These are phyloP conservation scores for Ditylenchus weischeri DNA, from an alignment of 2,888 invertebrate species.

Conservation along the genomic window DNA sequence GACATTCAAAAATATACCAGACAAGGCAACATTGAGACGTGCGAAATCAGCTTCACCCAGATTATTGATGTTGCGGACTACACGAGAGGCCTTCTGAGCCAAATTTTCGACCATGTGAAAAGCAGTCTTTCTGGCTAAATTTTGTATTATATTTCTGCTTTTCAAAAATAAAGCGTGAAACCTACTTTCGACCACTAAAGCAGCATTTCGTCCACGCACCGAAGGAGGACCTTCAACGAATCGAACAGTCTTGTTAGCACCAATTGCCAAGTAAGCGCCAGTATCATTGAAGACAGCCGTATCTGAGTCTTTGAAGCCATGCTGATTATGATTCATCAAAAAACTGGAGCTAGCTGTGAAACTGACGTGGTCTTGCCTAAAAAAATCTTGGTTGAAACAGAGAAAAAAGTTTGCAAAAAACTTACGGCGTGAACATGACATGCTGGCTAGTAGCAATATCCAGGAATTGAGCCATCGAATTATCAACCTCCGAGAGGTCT, in stretches of 20 bases:
- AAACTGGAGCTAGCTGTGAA: slow-evolving; percentile 12
- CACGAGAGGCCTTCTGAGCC: slow-evolving; percentile 11
- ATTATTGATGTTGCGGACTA: slow-evolving; percentile 9
- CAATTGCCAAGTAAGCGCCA: slow-evolving; percentile 21
- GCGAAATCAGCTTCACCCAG: not conserved
- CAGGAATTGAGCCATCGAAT: slow-evolving; percentile 19
- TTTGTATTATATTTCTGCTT: not conserved
- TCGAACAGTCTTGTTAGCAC: slow-evolving; percentile 21
- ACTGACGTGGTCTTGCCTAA: slow-evolving; percentile 6
- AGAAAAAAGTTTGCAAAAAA: not conserved
- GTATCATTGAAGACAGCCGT: slow-evolving; percentile 12
- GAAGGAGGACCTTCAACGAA: slow-evolving; percentile 10
- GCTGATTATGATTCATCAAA: slow-evolving; percentile 9
- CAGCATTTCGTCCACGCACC: not conserved
- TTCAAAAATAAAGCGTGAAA: not conserved
- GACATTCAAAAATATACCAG: not conserved
- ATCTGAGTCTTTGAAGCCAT: slow-evolving; percentile 14
- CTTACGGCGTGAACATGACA: slow-evolving; percentile 17
- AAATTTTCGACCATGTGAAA: slow-evolving; percentile 20
- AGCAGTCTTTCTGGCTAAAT: slow-evolving; percentile 17
- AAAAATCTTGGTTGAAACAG: slow-evolving; percentile 7
- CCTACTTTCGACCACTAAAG: slow-evolving; percentile 7
- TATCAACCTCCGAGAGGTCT: slow-evolving; percentile 13
- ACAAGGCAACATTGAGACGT: not conserved
- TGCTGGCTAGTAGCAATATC: slow-evolving; percentile 29